Evolutionary conservation across 2,113 vertebrate genomes (phyloP), one percentile per base, ranked within the genome.

Genomic region (Xenopus laevis): DNA sequence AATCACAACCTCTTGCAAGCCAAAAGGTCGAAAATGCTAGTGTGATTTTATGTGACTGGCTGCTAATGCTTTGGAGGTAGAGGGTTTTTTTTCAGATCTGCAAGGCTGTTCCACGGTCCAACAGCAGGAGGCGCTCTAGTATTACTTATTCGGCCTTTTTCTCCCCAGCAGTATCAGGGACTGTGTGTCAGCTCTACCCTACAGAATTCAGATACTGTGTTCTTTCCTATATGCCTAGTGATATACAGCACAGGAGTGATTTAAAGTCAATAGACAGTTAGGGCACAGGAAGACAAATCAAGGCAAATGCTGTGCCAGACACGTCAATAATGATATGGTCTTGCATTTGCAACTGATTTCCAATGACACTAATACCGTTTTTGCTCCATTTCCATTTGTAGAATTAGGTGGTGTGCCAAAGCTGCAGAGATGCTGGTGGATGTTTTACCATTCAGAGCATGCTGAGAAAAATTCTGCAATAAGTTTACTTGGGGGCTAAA

Each of bases 71-170:
- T 20, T 68, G 65, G 55, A 45, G 10, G 64, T 68, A 27, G 65
- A 15, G 55, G 18, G n/a, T 21, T 67, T 27, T n/a, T 65, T 18
- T 72, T 40, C 53, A n/a, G 30, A 46, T 27, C 33, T 50, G 52
- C 40, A 47, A 27, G 71, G 58, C 68, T 20, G 65, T 83, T 75
- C 78, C 75, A 18, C 57, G 7, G 57, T 16, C 16, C 64, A 81
- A 81, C 86, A 81, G 81, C 80, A 88, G 86, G 84, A 84, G 85
- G 84, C 83, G 82, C 78, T 63, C 75, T 79, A 77, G 58, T 72
- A 80, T 72, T 78, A 62, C 71, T 27, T 71, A 80, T 33, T 1
- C 68, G 55, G n/a, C 18, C 46, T 21, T 71, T 67, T 63, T 16
- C 13, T 16, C n/a, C 33, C 62, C 45, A 5, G 33, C 23, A 13